Evolutionary conservation across 2,888 invertebrate species (phyloP).

Genomic region (Papilio demoleus): DNA sequence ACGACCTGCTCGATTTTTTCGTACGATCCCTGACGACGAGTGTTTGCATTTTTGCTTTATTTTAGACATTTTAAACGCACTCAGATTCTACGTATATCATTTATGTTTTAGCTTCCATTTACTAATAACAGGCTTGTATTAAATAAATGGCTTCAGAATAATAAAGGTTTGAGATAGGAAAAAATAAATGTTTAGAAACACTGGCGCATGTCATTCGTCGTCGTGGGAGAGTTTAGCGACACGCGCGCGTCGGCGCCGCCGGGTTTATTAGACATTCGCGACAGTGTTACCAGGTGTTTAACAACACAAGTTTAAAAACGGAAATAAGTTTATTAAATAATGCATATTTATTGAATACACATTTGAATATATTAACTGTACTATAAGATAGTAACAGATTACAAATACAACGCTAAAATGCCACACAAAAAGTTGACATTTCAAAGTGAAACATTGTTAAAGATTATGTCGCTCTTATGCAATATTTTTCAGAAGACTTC

Average conservation of each 20-base stretch:
- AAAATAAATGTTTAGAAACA: conserved; percentile 16
- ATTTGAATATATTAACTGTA: neutral
- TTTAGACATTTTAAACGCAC: too few species aligned
- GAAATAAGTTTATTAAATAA: neutral
- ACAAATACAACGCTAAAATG: neutral
- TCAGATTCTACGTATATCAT: too few species aligned
- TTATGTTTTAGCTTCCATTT: too few species aligned
- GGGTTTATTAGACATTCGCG: conserved; percentile 33
- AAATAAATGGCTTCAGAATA: too few species aligned
- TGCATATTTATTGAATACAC: neutral
- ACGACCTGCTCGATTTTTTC: too few species aligned
- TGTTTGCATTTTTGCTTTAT: too few species aligned
- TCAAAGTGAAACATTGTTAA: neutral
- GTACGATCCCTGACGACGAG: too few species aligned
- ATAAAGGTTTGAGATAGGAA: neutral
- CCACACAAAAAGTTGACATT: neutral
- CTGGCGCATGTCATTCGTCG: conserved; percentile 29
- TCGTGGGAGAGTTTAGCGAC: conserved; percentile 40
- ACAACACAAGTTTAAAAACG: conserved; percentile 2
- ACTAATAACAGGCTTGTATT: too few species aligned
- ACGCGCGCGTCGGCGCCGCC: conserved; percentile 36
- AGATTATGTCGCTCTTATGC: neutral
- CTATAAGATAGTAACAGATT: neutral
- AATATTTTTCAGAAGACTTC: neutral
- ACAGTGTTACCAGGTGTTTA: conserved; percentile 42